A percentile compares a stretch with the other conserved stretches of the same genome.
Evolutionary conservation across 2,113 vertebrate species (phyloP).

Genomic region (Rhinichthys klamathensis): DNA sequence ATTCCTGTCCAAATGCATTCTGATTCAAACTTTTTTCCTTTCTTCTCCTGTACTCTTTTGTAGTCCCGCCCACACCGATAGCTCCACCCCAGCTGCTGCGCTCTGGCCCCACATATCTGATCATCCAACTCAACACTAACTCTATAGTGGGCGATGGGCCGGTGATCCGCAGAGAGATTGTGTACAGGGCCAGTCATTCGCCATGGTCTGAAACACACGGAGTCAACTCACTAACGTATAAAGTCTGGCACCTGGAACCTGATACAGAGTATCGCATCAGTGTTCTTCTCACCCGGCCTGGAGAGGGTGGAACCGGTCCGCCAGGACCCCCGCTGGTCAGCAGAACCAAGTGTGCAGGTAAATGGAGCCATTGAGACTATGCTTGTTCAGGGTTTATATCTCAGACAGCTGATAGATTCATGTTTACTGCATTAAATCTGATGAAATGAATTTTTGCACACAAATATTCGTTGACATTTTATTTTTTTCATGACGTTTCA

Average conservation of each 20-base stretch:
- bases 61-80: slow-evolving; percentile 91
- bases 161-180: slow-evolving; percentile 92
- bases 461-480: no score
- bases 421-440: no score
- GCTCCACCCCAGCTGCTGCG: slow-evolving; percentile 91
- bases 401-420: no score
- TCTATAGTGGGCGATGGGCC: slow-evolving; percentile 92
- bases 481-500: no score
- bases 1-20: background rate
- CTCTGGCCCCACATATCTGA: slow-evolving; percentile 92
- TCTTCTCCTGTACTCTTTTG: background rate
- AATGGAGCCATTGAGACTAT: slow-evolving; percentile 34
- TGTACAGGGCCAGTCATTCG: slow-evolving; percentile 90
- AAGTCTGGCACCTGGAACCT: slow-evolving; percentile 94
- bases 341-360: slow-evolving; percentile 96
- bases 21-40: background rate
- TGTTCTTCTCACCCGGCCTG: slow-evolving; percentile 91
- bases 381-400: no score
- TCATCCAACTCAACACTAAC: slow-evolving; percentile 96
- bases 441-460: no score
- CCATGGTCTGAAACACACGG: slow-evolving; percentile 91
- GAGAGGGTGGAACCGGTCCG: slow-evolving; percentile 90
- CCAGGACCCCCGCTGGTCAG: slow-evolving; percentile 90
- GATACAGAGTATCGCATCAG: slow-evolving; percentile 96
- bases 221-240: slow-evolving; percentile 91